Percentiles rank a stretch among this genome's conserved stretches.
Evolutionary conservation across 2,888 invertebrate genomes (phyloP).

Genomic region (Euphydryas editha): DNA sequence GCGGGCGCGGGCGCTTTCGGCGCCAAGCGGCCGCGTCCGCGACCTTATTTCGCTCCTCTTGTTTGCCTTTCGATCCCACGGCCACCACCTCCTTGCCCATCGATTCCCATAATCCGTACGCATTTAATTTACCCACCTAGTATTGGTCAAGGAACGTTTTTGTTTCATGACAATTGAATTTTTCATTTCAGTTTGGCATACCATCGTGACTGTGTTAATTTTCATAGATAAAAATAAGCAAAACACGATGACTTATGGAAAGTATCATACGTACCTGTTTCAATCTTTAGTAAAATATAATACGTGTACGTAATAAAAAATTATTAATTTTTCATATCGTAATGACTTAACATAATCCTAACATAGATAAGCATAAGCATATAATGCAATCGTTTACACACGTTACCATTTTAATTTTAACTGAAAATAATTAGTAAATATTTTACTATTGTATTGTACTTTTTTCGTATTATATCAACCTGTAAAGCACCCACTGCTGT

Average conservation of each 20-base stretch:
- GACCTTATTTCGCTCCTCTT: slow-evolving; percentile 69
- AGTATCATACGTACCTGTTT: no score
- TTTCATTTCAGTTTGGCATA: not conserved
- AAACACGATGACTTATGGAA: not conserved
- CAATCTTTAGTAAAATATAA: no score
- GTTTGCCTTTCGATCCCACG: slow-evolving; percentile 54
- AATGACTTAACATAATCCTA: no score
- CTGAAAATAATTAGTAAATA: no score
- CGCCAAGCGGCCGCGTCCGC: slow-evolving; percentile 73
- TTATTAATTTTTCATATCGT: no score
- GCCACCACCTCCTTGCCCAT: slow-evolving; percentile 68
- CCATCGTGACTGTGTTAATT: not conserved
- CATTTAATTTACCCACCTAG: slow-evolving; percentile 45
- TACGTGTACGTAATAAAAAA: no score
- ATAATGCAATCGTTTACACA: no score
- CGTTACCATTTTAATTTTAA: not conserved
- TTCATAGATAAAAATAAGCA: not conserved
- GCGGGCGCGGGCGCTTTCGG: slow-evolving; percentile 52
- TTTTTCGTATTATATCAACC: no score
- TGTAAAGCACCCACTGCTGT: no score
- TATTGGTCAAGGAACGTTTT: slow-evolving; percentile 33
- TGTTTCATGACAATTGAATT: not conserved
- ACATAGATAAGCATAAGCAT: not conserved
- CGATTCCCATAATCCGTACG: slow-evolving; percentile 62
- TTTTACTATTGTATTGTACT: no score